A percentile compares a stretch with the other conserved stretches of the same genome.
Conservation (phyloP, 2,113 vertebrate species). For the Serinus canaria region DNA sequence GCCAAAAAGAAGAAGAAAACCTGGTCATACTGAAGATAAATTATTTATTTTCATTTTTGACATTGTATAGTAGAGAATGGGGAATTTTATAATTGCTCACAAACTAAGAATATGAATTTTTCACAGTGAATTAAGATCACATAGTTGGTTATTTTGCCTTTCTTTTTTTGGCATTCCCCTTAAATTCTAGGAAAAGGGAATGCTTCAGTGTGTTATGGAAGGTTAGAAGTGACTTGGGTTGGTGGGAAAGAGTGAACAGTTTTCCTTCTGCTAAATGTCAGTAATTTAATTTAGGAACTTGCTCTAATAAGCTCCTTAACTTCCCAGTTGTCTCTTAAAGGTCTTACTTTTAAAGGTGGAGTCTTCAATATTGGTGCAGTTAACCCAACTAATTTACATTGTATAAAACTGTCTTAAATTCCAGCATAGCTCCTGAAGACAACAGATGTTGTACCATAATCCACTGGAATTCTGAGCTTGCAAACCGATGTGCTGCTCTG, state of each 20-base stretch:
- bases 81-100: background rate
- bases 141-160: background rate
- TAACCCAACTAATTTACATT: background rate
- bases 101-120: background rate
- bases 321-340: background rate
- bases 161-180: accelerated
- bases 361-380: background rate
- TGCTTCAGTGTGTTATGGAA: background rate
- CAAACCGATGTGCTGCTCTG: background rate
- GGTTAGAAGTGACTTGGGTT: background rate
- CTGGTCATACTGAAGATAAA: background rate
- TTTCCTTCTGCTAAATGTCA: background rate
- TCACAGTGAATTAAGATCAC: background rate
- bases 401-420: background rate
- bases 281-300: background rate
- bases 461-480: background rate
- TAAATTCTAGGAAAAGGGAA: background rate
- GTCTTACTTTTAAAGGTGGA: background rate
- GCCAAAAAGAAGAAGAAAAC: background rate
- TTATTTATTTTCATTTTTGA: background rate
- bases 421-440: background rate
- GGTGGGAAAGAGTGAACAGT: background rate
- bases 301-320: background rate
- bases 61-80: too few relatives aligned
- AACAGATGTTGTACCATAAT: background rate